These are phyloP conservation scores for Hyposoter dolosus DNA, from an alignment of 2,888 invertebrate genomes.

Conservation along the genomic window DNA sequence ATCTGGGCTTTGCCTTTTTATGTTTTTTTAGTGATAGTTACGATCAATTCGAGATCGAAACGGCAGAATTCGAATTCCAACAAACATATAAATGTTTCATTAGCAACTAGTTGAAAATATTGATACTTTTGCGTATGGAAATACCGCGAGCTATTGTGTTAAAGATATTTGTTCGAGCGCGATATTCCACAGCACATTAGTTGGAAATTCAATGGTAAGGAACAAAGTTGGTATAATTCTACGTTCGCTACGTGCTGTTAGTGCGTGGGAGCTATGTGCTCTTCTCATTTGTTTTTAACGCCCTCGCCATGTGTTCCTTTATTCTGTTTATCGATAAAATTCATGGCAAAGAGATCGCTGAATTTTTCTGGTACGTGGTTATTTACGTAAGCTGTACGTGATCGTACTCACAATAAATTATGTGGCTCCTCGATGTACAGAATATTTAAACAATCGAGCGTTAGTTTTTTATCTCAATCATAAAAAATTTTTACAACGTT, in stretches of 20 bases:
- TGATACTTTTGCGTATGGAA: not conserved
- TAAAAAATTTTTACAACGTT: not conserved
- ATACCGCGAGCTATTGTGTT: constrained; percentile 18
- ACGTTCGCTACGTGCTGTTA: constrained; percentile 3
- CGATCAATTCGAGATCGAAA: not conserved
- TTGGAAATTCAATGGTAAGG: constrained; percentile 21
- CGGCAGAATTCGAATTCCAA: not conserved
- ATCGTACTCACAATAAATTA: not conserved
- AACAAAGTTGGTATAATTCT: constrained; percentile 46
- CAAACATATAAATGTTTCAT: not conserved
- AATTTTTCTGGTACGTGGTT: constrained; percentile 35
- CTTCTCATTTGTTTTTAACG: not conserved
- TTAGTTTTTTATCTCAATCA: not conserved
- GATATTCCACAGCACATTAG: not conserved
- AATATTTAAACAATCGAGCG: not conserved
- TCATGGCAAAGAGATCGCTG: not conserved
- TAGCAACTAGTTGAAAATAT: not conserved
- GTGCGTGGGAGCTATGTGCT: constrained; percentile 10
- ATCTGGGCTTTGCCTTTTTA: not conserved
- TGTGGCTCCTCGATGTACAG: not conserved
- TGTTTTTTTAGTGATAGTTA: not conserved
- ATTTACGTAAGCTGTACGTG: not conserved
- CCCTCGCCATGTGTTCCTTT: not conserved
- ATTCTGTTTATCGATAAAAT: constrained; percentile 21
- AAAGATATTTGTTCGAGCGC: not conserved